Conservation (phyloP, 1,140 invertebrate genomes). For the Philotrypesis tridentata region DNA sequence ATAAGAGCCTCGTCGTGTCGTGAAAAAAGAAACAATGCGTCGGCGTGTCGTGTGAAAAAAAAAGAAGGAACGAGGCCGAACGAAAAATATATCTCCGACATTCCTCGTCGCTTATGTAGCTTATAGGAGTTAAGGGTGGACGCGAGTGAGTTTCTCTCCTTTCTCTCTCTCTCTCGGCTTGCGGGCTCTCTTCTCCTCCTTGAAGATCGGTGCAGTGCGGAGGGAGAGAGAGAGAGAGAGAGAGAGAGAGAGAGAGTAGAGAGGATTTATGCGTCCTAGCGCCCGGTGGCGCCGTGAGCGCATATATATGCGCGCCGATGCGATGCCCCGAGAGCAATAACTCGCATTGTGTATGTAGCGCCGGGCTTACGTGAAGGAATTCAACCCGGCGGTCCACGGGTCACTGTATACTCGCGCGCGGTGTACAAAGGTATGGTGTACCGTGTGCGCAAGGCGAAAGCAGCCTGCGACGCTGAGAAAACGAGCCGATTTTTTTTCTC, state of each 20-base stretch:
- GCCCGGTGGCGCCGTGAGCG: conserved; percentile 60
- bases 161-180: background rate
- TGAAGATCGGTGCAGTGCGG: conserved; percentile 49
- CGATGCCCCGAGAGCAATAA: conserved; percentile 56
- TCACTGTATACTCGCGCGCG: conserved; percentile 39
- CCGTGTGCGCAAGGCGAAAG: background rate
- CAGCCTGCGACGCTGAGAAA: background rate
- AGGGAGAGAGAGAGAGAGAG: too few relatives aligned
- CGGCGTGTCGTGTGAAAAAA: background rate
- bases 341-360: conserved; percentile 59
- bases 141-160: background rate
- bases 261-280: conserved; percentile 60
- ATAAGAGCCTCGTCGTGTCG: too few relatives aligned
- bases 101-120: background rate
- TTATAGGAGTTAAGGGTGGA: background rate
- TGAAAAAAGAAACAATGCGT: too few relatives aligned
- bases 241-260: too few relatives aligned
- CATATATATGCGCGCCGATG: conserved; percentile 33
- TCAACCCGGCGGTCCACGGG: conserved; percentile 56
- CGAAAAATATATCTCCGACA: background rate
- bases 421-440: background rate
- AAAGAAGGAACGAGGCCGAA: background rate
- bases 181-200: too few relatives aligned
- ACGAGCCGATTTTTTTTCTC: too few relatives aligned
- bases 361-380: conserved; percentile 56